Conservation (phyloP, 2,888 invertebrate genomes). For the Pyrochroa serraticornis region DNA sequence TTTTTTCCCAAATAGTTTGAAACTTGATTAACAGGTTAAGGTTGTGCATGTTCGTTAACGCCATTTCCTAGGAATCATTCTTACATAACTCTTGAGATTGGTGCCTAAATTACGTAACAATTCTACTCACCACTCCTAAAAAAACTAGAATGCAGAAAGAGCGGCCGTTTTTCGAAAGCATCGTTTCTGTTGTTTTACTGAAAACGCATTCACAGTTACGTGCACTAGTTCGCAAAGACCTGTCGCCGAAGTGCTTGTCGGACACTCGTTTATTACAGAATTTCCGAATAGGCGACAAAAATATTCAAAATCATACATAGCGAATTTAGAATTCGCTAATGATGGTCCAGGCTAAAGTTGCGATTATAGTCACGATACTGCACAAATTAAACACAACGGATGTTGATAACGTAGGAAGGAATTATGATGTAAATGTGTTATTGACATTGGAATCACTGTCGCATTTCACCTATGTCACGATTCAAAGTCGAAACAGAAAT, state of each 20-base stretch:
- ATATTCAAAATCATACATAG: constrained; percentile 15
- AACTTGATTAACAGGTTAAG: constrained; percentile 17
- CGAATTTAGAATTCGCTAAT: constrained; percentile 1
- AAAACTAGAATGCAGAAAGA: constrained; percentile 6
- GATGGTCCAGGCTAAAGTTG: neutral
- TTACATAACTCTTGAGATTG: neutral
- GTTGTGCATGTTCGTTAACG: neutral
- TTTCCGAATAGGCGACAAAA: constrained; percentile 2
- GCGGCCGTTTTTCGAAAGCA: constrained; percentile 13
- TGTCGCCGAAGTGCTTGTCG: constrained; percentile 2
- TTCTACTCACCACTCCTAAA: constrained; percentile 11
- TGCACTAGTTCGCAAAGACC: constrained; percentile 24
- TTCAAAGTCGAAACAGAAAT: too few relatives aligned
- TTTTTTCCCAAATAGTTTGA: neutral
- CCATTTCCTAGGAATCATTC: neutral
- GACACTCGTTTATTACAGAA: constrained; percentile 3
- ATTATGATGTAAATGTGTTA: too few relatives aligned
- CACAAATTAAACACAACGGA: constrained; percentile 1
- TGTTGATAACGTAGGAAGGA: neutral
- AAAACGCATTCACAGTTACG: constrained; percentile 22
- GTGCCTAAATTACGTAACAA: constrained; percentile 2
- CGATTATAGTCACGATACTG: constrained; percentile 13
- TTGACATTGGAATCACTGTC: too few relatives aligned
- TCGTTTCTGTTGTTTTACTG: constrained; percentile 10
- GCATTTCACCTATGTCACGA: too few relatives aligned